These are phyloP conservation scores for Melipona quadrifasciata DNA, from an alignment of 1,140 invertebrate species.

Conservation along the genomic window DNA sequence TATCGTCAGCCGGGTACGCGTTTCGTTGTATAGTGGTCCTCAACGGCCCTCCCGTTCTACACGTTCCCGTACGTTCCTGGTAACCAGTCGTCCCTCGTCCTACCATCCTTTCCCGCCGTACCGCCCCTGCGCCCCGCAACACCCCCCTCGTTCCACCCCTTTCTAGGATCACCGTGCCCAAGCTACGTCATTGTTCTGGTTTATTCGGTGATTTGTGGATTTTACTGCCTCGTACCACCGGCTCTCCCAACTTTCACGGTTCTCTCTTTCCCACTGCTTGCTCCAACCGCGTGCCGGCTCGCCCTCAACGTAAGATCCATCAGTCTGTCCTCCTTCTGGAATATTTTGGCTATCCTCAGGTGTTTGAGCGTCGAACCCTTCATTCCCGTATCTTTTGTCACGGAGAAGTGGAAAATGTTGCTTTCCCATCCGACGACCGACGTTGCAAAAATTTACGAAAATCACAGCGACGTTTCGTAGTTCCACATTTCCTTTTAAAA, in stretches of 20 bases:
- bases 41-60: conserved; percentile 59
- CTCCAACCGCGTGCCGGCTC: background rate
- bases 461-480: no score
- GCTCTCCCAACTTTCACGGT: conserved; percentile 10
- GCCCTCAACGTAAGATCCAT: background rate
- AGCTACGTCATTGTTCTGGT: conserved; percentile 79
- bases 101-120: background rate
- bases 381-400: background rate
- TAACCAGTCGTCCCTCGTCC: conserved; percentile 55
- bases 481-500: no score
- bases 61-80: conserved; percentile 62
- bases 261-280: background rate
- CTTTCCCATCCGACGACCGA: no score
- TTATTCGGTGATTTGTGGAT: conserved; percentile 82
- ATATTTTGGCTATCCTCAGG: background rate
- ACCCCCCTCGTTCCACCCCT: conserved; percentile 39
- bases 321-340: no score
- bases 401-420: background rate
- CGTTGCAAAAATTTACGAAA: no score
- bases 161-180: conserved; percentile 64
- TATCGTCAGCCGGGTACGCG: conserved; percentile 77
- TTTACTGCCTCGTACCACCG: conserved; percentile 69
- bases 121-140: conserved; percentile 9
- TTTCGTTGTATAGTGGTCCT: conserved; percentile 74
- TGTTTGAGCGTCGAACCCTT: no score